Evolutionary conservation across 2,113 vertebrate species (phyloP).

Genomic region (Glareola pratincola): DNA sequence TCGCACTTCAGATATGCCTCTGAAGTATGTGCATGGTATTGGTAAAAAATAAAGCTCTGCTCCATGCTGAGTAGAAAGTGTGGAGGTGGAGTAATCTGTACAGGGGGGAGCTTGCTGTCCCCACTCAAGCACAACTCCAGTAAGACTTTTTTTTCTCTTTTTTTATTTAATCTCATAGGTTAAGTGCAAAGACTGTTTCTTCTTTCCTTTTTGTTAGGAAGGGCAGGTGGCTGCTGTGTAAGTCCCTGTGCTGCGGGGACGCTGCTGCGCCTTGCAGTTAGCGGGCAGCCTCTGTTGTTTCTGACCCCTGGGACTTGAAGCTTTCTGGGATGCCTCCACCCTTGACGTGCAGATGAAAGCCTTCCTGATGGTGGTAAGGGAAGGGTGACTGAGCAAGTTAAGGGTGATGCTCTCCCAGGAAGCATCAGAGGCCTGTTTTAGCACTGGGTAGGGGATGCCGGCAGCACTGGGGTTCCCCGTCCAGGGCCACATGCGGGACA

Average conservation of each 20-base stretch:
- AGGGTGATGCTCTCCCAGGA: not conserved
- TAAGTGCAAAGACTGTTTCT: not conserved
- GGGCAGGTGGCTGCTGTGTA: not conserved
- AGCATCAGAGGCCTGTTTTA: not conserved
- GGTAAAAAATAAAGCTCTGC: not conserved
- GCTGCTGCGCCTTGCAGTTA: not conserved
- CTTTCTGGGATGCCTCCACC: not conserved
- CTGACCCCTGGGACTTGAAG: not conserved
- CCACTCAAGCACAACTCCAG: not conserved
- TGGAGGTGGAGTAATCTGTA: not conserved
- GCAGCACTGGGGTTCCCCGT: not conserved
- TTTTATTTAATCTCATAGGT: not conserved
- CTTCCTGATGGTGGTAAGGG: not conserved
- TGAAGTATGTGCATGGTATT: not conserved
- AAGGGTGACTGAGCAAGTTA: not conserved
- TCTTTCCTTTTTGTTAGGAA: not conserved
- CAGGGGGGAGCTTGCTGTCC: not conserved
- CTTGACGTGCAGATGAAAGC: not conserved
- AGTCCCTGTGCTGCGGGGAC: not conserved
- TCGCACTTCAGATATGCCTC: not conserved
- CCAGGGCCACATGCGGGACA: fast-evolving
- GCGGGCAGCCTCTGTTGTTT: not conserved
- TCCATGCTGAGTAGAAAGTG: not conserved
- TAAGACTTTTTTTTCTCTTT: not conserved
- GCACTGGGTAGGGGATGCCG: not conserved